These are phyloP conservation scores for Spea bombifrons DNA, from an alignment of 2,113 vertebrate genomes.

Conservation along the genomic window DNA sequence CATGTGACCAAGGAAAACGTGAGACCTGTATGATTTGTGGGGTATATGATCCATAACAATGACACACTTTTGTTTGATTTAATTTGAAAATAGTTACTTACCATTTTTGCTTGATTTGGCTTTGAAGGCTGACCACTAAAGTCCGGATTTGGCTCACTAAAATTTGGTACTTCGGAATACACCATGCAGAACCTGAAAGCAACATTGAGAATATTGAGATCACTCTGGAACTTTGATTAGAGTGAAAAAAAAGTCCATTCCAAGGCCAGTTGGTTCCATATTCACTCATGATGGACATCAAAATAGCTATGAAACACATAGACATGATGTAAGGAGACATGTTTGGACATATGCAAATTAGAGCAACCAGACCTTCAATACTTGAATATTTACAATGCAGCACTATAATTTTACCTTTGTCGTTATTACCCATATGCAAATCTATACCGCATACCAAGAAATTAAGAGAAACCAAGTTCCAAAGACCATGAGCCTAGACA, in stretches of 20 bases:
- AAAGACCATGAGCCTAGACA: no score
- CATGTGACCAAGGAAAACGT: no score
- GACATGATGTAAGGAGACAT: no score
- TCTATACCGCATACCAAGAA: no score
- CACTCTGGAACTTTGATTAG: not conserved
- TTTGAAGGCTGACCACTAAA: conserved; percentile 72
- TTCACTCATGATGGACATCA: not conserved
- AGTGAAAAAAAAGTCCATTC: not conserved
- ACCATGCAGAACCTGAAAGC: conserved; percentile 94
- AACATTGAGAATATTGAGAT: conserved; percentile 17
- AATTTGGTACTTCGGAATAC: conserved; percentile 97
- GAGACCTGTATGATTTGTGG: no score
- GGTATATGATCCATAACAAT: not conserved
- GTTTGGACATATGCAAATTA: no score
- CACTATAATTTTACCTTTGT: no score
- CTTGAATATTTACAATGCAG: no score
- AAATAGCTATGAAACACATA: not conserved
- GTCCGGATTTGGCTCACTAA: conserved; percentile 93
- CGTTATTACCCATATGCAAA: no score
- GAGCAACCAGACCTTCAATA: no score
- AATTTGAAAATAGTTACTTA: conserved; percentile 58
- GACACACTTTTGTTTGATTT: not conserved
- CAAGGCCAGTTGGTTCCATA: not conserved
- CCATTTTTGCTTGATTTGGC: conserved; percentile 76
- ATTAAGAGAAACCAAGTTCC: no score